phyloP scores from a whole-genome alignment of 2,797 vertebrate genomes.

The Aratinga solstitialis region DNA sequence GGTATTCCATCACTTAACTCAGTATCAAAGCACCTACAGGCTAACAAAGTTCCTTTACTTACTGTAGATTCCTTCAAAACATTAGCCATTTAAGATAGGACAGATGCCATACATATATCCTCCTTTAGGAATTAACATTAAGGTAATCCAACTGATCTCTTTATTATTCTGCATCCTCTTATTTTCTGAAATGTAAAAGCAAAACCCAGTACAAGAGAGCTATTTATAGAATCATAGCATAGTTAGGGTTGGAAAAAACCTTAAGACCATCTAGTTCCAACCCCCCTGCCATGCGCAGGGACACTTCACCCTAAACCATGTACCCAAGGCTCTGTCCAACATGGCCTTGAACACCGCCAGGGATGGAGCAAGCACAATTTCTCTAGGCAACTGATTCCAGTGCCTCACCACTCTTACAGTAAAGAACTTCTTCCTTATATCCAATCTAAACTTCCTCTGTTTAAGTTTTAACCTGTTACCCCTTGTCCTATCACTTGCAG shows the following conservation, averaged over 20 bases:
- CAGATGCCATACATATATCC: neutral
- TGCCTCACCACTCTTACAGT: neutral
- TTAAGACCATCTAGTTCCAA: no score
- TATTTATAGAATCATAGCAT: neutral
- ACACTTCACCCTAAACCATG: no score
- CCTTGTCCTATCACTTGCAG: neutral
- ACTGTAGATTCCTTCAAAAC: neutral
- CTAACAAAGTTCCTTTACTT: neutral
- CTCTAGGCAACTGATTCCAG: neutral
- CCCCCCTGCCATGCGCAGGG: no score
- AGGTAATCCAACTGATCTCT: neutral
- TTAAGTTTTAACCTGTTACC: neutral
- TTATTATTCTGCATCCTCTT: neutral
- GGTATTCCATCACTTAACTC: neutral
- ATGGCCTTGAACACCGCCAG: no score
- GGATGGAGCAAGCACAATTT: neutral
- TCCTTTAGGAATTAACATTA: neutral
- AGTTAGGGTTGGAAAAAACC: neutral
- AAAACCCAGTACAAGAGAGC: neutral
- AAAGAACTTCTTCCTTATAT: neutral
- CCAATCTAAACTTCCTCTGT: neutral
- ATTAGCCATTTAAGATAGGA: neutral
- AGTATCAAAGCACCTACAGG: neutral
- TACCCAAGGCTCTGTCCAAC: no score
- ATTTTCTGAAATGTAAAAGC: neutral